These are phyloP conservation scores for Saturnia japonica DNA, from an alignment of 2,888 invertebrate species.

Conservation along the genomic window DNA sequence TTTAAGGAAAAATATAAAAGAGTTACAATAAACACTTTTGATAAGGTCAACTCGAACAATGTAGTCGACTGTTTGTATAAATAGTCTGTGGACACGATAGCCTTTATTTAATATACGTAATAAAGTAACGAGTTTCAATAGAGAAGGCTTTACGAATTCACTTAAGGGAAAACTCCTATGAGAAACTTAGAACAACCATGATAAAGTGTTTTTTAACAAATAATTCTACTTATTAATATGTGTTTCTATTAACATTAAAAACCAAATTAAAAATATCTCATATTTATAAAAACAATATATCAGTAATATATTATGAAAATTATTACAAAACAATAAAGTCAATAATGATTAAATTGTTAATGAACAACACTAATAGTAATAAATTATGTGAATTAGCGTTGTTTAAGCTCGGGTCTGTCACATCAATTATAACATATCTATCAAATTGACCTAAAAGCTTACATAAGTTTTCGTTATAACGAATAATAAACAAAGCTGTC, in stretches of 20 bases:
- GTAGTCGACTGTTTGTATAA: background rate
- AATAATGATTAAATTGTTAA: background rate
- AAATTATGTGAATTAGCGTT: background rate
- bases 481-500: background rate
- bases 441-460: background rate
- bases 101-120: background rate
- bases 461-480: background rate
- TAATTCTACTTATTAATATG: too few relatives aligned
- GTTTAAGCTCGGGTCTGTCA: background rate
- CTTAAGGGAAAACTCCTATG: background rate
- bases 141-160: background rate
- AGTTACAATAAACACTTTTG: background rate
- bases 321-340: background rate
- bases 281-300: background rate
- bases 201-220: too few relatives aligned
- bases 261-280: background rate
- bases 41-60: background rate
- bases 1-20: background rate
- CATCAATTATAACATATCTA: background rate
- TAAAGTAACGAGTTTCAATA: background rate
- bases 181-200: background rate
- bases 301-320: too few relatives aligned
- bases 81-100: background rate
- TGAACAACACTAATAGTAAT: background rate
- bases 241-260: background rate